phyloP scores from a whole-genome alignment of 2,797 vertebrate genomes.

The Nasua narica region DNA sequence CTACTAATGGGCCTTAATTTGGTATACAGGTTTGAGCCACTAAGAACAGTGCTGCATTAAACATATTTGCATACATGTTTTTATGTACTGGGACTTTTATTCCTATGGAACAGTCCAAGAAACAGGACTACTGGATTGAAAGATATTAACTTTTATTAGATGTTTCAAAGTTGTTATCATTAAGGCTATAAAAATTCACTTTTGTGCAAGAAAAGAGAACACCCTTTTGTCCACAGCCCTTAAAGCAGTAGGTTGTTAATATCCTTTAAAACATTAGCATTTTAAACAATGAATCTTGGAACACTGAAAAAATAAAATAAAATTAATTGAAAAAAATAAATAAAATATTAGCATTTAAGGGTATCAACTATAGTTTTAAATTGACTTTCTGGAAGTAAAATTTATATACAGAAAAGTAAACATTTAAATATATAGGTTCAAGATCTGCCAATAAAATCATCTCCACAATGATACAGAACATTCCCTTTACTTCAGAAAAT shows the following conservation, averaged over 20 bases:
- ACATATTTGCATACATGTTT: neutral
- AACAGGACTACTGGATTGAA: neutral
- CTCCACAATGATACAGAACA: neutral
- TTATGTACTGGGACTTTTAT: neutral
- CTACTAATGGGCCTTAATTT: neutral
- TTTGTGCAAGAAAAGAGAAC: neutral
- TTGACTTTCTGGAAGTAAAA: neutral
- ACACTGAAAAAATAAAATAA: no score
- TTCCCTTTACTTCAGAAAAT: neutral
- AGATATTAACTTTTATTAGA: neutral
- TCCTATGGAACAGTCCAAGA: neutral
- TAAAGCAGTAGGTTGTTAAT: neutral
- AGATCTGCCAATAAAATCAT: neutral
- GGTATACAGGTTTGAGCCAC: neutral
- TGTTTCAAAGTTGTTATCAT: neutral
- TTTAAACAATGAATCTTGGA: no score
- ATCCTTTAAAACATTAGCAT: neutral
- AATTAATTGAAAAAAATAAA: no score
- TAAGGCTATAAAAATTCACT: neutral
- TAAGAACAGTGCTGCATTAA: neutral
- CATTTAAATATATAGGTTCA: neutral
- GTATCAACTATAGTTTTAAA: neutral
- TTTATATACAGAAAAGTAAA: neutral
- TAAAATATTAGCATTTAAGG: neutral
- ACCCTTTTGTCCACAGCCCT: neutral